Evolutionary conservation across 2,888 invertebrate genomes (phyloP).

Genomic region (Deilephila elpenor): DNA sequence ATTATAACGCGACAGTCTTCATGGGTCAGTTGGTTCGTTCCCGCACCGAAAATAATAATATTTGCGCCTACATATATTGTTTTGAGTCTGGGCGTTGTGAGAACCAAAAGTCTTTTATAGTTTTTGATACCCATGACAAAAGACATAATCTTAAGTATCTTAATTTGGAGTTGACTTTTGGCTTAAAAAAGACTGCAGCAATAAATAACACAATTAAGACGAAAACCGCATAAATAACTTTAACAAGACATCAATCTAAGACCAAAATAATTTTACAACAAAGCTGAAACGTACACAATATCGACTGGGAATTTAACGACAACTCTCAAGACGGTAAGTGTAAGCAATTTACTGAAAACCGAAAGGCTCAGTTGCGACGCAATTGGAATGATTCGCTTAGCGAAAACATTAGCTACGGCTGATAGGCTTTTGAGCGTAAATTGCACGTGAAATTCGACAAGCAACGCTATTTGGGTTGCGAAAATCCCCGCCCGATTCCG

Average conservation of each 20-base stretch:
- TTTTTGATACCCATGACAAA: no score
- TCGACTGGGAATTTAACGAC: constrained; percentile 52
- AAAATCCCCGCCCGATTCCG: constrained; percentile 52
- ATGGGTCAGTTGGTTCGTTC: no score
- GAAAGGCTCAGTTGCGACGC: constrained; percentile 42
- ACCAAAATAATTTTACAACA: background rate
- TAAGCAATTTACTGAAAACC: constrained; percentile 57
- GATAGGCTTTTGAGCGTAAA: constrained; percentile 79
- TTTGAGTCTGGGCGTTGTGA: no score
- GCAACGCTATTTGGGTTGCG: constrained; percentile 62
- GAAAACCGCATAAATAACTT: background rate
- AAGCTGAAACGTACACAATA: background rate
- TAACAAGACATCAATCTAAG: background rate
- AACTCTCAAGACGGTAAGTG: constrained; percentile 51
- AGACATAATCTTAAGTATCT: no score
- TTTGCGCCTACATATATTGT: no score
- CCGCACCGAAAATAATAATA: no score
- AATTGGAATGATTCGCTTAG: constrained; percentile 74
- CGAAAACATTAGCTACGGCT: constrained; percentile 79
- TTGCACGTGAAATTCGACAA: constrained; percentile 81
- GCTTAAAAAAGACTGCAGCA: background rate
- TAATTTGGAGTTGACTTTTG: no score
- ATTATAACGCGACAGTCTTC: no score
- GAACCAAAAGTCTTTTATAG: no score
- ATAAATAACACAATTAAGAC: background rate